phyloP scores from a whole-genome alignment of 2,113 vertebrate genomes.

The Megaceryle maxima region DNA sequence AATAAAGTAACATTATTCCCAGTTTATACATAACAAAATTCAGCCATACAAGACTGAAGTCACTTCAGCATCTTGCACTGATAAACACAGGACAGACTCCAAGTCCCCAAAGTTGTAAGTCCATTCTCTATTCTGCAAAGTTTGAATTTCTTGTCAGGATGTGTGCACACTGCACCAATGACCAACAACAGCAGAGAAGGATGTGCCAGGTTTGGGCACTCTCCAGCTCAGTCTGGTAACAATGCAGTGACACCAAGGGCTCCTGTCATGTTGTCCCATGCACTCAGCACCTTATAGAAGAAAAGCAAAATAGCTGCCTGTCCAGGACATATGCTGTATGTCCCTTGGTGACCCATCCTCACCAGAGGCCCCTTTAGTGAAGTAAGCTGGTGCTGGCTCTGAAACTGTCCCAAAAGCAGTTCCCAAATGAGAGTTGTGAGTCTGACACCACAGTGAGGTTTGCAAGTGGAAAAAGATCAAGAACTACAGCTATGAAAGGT shows the following conservation, averaged over 20 bases:
- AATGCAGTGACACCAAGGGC: background rate
- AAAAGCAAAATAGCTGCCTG: background rate
- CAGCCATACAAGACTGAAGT: background rate
- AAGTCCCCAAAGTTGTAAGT: background rate
- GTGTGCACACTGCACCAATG: rapidly evolving
- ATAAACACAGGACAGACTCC: background rate
- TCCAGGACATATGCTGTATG: background rate
- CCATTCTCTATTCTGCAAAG: background rate
- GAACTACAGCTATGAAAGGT: slow-evolving; percentile 1
- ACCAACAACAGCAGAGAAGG: background rate
- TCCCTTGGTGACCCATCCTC: background rate
- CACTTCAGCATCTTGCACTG: background rate
- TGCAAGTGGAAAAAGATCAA: background rate
- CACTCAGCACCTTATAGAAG: background rate
- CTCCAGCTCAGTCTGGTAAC: background rate
- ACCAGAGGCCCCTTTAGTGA: background rate
- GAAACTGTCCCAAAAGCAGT: background rate
- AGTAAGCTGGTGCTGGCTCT: background rate
- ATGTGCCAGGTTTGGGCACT: background rate
- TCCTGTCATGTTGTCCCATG: background rate
- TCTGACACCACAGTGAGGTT: background rate
- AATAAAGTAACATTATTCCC: background rate
- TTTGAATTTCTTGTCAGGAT: background rate
- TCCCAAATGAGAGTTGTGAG: background rate
- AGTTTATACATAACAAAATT: background rate